phyloP scores from a whole-genome alignment of 2,888 invertebrate species.

The Sympetrum striolatum region DNA sequence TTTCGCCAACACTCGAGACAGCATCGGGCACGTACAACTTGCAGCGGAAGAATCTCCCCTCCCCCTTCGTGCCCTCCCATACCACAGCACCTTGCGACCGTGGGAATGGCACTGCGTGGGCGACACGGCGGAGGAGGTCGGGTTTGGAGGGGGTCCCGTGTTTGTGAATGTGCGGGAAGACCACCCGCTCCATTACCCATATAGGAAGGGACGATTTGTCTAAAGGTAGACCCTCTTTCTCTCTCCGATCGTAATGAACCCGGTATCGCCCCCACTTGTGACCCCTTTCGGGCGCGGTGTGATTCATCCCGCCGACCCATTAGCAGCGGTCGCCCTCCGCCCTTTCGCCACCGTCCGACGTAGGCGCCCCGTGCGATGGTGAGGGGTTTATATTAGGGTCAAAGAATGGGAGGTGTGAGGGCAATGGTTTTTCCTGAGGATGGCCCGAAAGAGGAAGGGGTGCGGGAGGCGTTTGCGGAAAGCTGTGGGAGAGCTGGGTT shows the following conservation, averaged over 20 bases:
- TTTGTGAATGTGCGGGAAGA: neutral
- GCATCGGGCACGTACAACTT: neutral
- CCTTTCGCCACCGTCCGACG: neutral
- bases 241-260: slow-evolving; percentile 8
- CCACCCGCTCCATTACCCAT: slow-evolving; percentile 26
- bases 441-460: neutral
- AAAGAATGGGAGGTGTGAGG: neutral
- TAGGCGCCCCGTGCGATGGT: neutral
- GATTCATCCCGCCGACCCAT: slow-evolving; percentile 33
- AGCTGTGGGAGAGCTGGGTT: neutral
- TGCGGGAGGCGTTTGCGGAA: neutral
- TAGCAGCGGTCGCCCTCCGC: neutral
- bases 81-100: neutral
- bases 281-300: neutral
- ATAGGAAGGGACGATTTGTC: neutral
- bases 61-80: neutral
- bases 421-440: neutral
- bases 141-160: neutral
- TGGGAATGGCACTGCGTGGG: slow-evolving; percentile 21
- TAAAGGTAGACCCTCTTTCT: neutral
- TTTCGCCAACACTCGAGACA: slow-evolving; percentile 3
- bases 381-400: neutral
- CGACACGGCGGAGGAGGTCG: neutral
- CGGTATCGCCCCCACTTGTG: neutral
- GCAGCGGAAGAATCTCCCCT: neutral